phyloP scores from a whole-genome alignment of 2,113 vertebrate genomes.

The western clawed frog (Xenopus tropicalis) region UCB_Xtro_10.0 CM004443.2:117341501-117342000 shows the following conservation, averaged over 20 bases:
- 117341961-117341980: no score
- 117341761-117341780: background rate
- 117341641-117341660: conserved; percentile 30
- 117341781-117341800: conserved; percentile 24
- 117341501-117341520: conserved; percentile 22
- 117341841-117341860: conserved; percentile 7
- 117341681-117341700: background rate
- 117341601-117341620: conserved; percentile 26
- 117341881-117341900: conserved; percentile 16
- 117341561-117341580: conserved; percentile 22
- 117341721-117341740: conserved; percentile 21
- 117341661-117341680: conserved; percentile 41
- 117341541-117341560: conserved; percentile 23
- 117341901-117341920: conserved; percentile 1
- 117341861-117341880: conserved; percentile 6
- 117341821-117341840: conserved; percentile 3
- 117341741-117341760: conserved; percentile 9
- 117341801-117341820: conserved; percentile 10
- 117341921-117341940: no score
- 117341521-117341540: background rate
- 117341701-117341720: conserved; percentile 16
- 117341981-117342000: no score
- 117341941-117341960: no score
- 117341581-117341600: background rate
- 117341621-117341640: conserved; percentile 23